phyloP scores from a whole-genome alignment of 2,888 invertebrate species.

The Drosophila subquinaria region DNA sequence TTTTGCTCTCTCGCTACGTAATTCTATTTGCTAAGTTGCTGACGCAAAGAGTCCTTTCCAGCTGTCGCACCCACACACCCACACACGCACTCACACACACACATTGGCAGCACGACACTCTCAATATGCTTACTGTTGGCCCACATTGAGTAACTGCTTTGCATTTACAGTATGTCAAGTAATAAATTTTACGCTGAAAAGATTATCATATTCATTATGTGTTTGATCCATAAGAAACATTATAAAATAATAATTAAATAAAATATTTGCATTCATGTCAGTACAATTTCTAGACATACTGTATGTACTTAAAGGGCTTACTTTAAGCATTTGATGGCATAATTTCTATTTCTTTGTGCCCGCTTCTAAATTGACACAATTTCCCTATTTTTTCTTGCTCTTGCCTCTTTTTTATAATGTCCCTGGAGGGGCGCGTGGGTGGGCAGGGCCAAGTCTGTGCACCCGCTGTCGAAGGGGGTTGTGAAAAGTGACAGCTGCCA shows the following conservation, averaged over 20 bases:
- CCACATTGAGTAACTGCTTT: slow-evolving; percentile 56
- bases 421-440: slow-evolving; percentile 17
- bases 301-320: slow-evolving; percentile 64
- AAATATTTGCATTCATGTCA: background rate
- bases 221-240: too few relatives aligned
- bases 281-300: background rate
- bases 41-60: slow-evolving; percentile 76
- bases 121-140: slow-evolving; percentile 63
- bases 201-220: background rate
- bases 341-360: slow-evolving; percentile 56
- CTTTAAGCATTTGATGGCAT: slow-evolving; percentile 62
- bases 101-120: slow-evolving; percentile 47
- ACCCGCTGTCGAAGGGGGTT: slow-evolving; percentile 45
- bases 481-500: slow-evolving; percentile 65
- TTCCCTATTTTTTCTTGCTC: slow-evolving; percentile 13
- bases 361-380: slow-evolving; percentile 49
- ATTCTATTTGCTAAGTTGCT: slow-evolving; percentile 67
- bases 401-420: slow-evolving; percentile 15
- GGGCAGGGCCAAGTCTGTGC: slow-evolving; percentile 47
- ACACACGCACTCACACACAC: background rate
- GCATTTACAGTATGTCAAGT: background rate
- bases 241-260: too few relatives aligned
- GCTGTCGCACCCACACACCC: slow-evolving; percentile 43
- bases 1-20: slow-evolving; percentile 44
- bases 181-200: background rate